A percentile compares a stretch with the other conserved stretches of the same genome.
Conservation (phyloP, 2,888 invertebrate species). For the Athalia cordata region DNA sequence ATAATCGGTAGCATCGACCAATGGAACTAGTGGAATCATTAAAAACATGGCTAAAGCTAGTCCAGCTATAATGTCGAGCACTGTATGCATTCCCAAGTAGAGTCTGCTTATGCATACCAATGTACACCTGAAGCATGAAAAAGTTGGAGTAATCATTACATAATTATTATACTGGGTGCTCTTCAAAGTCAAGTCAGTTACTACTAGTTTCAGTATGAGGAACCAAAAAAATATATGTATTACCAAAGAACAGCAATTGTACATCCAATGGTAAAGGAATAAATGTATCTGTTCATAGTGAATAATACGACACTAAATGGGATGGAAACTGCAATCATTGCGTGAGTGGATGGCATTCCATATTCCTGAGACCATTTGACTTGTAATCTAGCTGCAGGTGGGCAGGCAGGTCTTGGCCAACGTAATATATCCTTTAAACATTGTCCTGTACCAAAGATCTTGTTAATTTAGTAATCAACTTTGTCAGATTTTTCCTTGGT, state of each 20-base stretch:
- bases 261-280: conserved; percentile 78
- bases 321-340: conserved; percentile 92
- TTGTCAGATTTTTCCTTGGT: neutral
- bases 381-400: conserved; percentile 89
- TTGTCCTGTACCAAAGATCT: conserved; percentile 79
- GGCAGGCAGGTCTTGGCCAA: conserved; percentile 89
- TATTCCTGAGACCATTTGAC: conserved; percentile 93
- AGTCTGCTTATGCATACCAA: conserved; percentile 89
- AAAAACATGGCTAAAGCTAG: conserved; percentile 80
- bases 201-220: neutral
- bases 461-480: conserved; percentile 7
- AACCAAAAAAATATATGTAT: conserved; percentile 38
- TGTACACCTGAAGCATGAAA: conserved; percentile 76
- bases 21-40: conserved; percentile 83
- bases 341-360: conserved; percentile 97
- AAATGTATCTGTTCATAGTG: conserved; percentile 87
- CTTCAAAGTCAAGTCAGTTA: neutral
- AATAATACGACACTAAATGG: conserved; percentile 90
- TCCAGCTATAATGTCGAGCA: conserved; percentile 90
- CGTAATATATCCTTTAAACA: conserved; percentile 90
- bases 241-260: conserved; percentile 79
- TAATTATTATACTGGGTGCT: neutral
- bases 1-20: conserved; percentile 84
- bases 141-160: conserved; percentile 47
- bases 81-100: conserved; percentile 95